These are phyloP conservation scores for Ganaspis sp. DNA, from an alignment of 1,140 invertebrate genomes.

Conservation along the genomic window DNA sequence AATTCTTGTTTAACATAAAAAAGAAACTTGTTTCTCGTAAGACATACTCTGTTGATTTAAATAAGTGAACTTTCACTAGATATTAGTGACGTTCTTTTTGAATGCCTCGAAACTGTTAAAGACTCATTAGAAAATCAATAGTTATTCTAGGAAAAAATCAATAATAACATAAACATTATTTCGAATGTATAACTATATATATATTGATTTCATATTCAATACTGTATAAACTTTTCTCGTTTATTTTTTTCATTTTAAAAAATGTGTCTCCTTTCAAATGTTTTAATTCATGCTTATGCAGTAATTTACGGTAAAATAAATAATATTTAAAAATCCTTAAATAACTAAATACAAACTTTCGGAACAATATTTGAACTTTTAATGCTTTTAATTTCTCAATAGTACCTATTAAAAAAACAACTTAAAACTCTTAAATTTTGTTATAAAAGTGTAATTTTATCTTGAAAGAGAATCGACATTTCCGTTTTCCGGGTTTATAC, in stretches of 20 bases:
- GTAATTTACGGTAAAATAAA: too few relatives aligned
- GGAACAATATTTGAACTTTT: too few relatives aligned
- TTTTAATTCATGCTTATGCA: too few relatives aligned
- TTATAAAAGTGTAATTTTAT: not conserved
- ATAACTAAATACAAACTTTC: not conserved
- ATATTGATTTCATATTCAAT: too few relatives aligned
- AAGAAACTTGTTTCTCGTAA: conserved; percentile 1
- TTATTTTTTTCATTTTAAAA: too few relatives aligned
- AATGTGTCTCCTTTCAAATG: too few relatives aligned
- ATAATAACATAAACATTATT: too few relatives aligned
- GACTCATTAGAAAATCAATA: not conserved
- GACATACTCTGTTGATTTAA: conserved; percentile 10
- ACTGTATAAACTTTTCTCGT: too few relatives aligned
- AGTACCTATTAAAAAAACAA: not conserved
- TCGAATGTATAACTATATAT: too few relatives aligned
- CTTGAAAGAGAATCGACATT: not conserved
- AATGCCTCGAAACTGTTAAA: not conserved
- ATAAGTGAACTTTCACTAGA: conserved; percentile 13
- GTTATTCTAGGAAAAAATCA: not conserved
- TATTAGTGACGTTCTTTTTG: conserved; percentile 9
- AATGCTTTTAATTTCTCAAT: too few relatives aligned
- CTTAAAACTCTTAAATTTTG: not conserved
- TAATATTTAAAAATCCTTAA: too few relatives aligned
- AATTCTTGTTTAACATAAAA: not conserved
- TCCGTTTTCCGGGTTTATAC: not conserved